Conservation (phyloP, 2,888 invertebrate species). For the Microctonus brassicae region DNA sequence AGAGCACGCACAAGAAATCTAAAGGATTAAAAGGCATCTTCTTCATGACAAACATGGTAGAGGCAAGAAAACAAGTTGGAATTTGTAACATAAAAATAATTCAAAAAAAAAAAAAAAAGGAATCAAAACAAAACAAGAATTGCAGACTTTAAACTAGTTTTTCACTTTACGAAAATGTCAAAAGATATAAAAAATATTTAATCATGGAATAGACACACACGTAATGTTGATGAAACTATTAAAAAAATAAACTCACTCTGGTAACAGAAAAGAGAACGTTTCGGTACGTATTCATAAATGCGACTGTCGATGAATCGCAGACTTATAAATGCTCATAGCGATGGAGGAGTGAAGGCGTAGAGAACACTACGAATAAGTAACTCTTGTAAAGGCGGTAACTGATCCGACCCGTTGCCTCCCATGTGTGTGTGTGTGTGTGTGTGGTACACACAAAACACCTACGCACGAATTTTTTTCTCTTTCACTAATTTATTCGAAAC, state of each 20-base stretch:
- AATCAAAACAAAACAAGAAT: no score
- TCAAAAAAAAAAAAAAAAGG: no score
- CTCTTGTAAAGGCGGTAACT: not conserved
- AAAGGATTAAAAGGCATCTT: not conserved
- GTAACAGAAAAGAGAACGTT: constrained; percentile 2
- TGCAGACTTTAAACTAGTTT: not conserved
- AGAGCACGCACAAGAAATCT: not conserved
- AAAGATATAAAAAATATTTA: no score
- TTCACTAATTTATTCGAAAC: not conserved
- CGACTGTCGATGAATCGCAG: not conserved
- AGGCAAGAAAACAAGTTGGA: not conserved
- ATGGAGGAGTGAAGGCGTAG: not conserved
- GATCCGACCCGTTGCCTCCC: not conserved
- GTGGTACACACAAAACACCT: constrained; percentile 2
- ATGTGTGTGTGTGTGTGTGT: not conserved
- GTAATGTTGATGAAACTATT: no score
- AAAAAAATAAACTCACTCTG: not conserved
- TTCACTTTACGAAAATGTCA: no score
- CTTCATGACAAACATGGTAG: not conserved
- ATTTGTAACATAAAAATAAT: not conserved
- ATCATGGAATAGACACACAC: no score
- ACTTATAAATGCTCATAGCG: not conserved
- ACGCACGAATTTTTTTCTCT: not conserved
- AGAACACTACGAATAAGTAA: not conserved
- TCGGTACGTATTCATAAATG: not conserved